A percentile compares a stretch with the other conserved stretches of the same genome.
phyloP scores from a whole-genome alignment of 2,113 vertebrate genomes.

The Syngnathus typhle region DNA sequence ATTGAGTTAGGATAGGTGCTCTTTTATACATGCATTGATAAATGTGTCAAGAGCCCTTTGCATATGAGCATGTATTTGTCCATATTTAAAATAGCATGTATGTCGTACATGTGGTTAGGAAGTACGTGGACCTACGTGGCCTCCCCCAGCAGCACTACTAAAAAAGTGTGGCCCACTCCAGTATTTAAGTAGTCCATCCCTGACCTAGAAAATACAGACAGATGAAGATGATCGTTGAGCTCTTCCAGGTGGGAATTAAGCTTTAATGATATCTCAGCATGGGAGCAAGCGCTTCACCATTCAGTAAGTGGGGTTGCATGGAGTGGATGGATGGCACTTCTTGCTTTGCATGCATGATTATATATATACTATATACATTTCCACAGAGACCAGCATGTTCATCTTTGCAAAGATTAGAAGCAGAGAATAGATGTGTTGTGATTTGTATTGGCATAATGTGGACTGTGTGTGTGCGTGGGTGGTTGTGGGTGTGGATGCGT shows the following conservation, averaged over 20 bases:
- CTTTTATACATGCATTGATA: too few species aligned
- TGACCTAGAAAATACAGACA: constrained; percentile 37
- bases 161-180: too few species aligned
- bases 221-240: constrained; percentile 12
- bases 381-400: constrained; percentile 9
- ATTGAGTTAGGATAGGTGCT: too few species aligned
- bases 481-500: constrained; percentile 9
- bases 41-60: too few species aligned
- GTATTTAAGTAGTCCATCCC: constrained; percentile 12
- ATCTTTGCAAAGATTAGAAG: constrained; percentile 11
- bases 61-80: too few species aligned
- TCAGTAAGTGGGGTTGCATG: not conserved
- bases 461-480: constrained; percentile 16
- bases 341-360: not conserved
- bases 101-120: too few species aligned
- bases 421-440: constrained; percentile 11
- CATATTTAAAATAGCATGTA: too few species aligned
- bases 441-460: constrained; percentile 13
- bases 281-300: constrained; percentile 17
- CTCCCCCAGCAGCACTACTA: too few species aligned
- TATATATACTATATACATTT: not conserved
- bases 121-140: too few species aligned
- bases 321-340: not conserved
- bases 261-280: constrained; percentile 38
- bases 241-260: constrained; percentile 36